Evolutionary conservation across 2,888 invertebrate genomes (phyloP), one percentile per base, ranked within the genome.

Genomic region (Octonoba sinensis): DNA sequence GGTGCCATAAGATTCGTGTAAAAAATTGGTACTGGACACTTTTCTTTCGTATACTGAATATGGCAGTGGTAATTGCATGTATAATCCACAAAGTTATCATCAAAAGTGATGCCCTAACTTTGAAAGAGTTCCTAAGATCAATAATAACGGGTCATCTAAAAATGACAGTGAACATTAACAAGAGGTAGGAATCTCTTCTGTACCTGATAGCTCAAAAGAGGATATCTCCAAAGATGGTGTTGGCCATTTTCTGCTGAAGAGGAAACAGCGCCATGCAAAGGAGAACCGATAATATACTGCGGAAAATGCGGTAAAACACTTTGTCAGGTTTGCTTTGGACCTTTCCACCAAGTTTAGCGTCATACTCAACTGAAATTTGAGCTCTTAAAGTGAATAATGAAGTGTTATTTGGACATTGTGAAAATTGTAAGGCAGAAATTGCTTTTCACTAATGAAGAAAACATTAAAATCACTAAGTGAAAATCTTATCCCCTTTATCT

Each of bases 161-260:
- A 24, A 24, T 16, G 60, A 60, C 27, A 27, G 60, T 27, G 12
- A 12, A 60, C 15, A 64, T 46, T n/a, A n/a, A n/a, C 8, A 49
- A 64, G 46, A 65, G 65, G 6, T 49, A 51, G 66, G 27, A 24
- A 65, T 65, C 65, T 65, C 65, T 46, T 8, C 18, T 20, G 65
- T 20, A 65, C 49, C 49, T 49, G 11, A 8, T 47, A 47, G 22
- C 49, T 47, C 49, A 65, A 65, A 67, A 65, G 49, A 47, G 49
- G 22, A 49, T 49, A 65, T 49, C 8, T 3, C 8, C 16, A 65
- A 65, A 65, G 67, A 47, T 65, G 49, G 49, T 49, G 49, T 65
- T 1, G 65, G 65, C 16, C 54, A 11, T 54, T 54, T 54, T 54
- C 18, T 54, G 18, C 54, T 54, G 16, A 54, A 54, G 54, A 6